Evolutionary conservation across 2,797 vertebrate genomes (phyloP).

Genomic region (Balearica regulorum): DNA sequence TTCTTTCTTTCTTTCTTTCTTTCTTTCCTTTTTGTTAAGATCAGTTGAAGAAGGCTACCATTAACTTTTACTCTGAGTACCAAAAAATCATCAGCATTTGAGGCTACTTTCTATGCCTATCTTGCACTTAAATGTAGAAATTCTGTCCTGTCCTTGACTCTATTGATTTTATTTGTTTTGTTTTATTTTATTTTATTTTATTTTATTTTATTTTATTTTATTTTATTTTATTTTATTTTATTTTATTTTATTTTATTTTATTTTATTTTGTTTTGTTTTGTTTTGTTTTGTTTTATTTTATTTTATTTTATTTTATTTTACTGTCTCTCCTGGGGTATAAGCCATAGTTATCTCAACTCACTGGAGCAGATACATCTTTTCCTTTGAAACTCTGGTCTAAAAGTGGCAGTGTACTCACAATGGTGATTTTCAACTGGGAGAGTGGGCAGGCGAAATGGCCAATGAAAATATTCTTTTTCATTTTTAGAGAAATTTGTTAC

Average conservation of each 20-base stretch:
- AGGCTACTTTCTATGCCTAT: neutral
- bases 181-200: no score
- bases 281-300: no score
- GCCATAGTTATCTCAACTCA: neutral
- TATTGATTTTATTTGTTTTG: neutral
- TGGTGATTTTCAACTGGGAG: neutral
- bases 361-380: neutral
- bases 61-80: neutral
- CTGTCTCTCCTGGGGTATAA: neutral
- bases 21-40: no score
- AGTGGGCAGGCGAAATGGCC: neutral
- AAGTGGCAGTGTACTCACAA: neutral
- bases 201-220: no score
- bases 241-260: no score
- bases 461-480: neutral
- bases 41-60: neutral
- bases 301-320: neutral
- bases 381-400: neutral
- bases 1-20: no score
- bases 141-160: neutral
- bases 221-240: neutral
- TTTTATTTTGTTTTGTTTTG: no score
- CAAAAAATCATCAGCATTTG: neutral
- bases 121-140: neutral
- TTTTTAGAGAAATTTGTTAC: neutral